Evolutionary conservation across 2,888 invertebrate species (phyloP), one percentile per base, ranked within the genome.

Genomic region (Diloba caeruleocephala): DNA sequence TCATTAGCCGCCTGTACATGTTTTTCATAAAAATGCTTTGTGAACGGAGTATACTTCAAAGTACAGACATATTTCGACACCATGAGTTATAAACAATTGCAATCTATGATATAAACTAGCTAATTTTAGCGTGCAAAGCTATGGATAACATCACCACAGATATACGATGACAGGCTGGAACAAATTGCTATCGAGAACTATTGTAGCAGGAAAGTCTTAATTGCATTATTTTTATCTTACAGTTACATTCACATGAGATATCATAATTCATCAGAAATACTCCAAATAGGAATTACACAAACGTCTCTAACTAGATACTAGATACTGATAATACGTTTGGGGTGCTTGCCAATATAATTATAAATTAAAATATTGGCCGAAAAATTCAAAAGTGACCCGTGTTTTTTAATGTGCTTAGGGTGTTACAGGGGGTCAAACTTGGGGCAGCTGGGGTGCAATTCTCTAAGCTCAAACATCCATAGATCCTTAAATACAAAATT

Each of bases 51-150:
- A 52, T 38, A 71, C 60, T 65, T 60, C 69, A 67, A 71, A 71
- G 64, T 70, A 61, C 43, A 48, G 33, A 54, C 62, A 59, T 46
- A 64, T 64, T 73, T 61, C 54, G 49, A 74, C 53, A 70, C 43
- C 54, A 64, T 59, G 53, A 38, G 60, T 39, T 65, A 60, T 70
- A 75, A 85, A 85, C 84, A 84, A 81, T 78, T 61, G 59, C 45
- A 78, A 73, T 73, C 69, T 65, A 74, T 74, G 72, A 85, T 75
- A 80, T 83, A 79, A 84, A 78, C 81, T 42, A 49, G 72, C 72
- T 77, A 79, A 77, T 78, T 79, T 78, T 71, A 71, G 67, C 42
- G 42, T 59, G 56, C 55, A 61, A 58, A 60, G 43, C 46, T 52
- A 50, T 52, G 37, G 17, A 14, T 43, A 57, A 46, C 39, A 63